These are phyloP conservation scores for Mycteria americana DNA, from an alignment of 2,797 vertebrate species.

Conservation along the genomic window DNA sequence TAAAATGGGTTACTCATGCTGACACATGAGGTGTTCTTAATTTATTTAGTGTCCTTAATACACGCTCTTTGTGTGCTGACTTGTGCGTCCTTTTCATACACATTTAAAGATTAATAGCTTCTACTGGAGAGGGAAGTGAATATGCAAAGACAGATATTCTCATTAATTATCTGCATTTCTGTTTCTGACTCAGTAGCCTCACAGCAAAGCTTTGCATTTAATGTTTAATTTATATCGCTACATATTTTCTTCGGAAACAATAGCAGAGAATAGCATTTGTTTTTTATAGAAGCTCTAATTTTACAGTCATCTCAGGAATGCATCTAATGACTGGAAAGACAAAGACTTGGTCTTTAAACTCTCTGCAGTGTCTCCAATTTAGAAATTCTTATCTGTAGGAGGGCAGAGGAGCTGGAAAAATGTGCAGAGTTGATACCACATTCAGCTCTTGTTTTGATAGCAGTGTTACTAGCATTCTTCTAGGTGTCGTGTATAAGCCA, in stretches of 20 bases:
- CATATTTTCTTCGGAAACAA: not conserved
- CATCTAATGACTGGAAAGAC: not conserved
- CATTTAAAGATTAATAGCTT: constrained; percentile 5
- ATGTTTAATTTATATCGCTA: not conserved
- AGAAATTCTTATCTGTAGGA: not conserved
- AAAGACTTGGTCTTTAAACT: not conserved
- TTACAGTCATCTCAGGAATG: not conserved
- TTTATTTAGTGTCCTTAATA: constrained; percentile 6
- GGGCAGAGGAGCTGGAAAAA: not conserved
- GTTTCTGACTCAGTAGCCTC: not conserved
- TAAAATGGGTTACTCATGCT: not conserved
- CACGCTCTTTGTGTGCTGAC: not conserved
- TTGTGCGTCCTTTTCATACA: not conserved
- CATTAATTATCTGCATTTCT: constrained; percentile 4
- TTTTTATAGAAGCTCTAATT: not conserved
- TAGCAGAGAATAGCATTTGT: not conserved
- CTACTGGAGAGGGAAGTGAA: not conserved
- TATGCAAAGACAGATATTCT: not conserved
- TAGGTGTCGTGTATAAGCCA: not conserved
- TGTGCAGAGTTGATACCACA: not conserved
- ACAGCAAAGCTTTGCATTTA: not conserved
- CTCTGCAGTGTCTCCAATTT: not conserved
- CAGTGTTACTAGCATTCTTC: not conserved
- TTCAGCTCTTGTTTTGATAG: not conserved
- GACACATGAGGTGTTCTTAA: not conserved